A percentile compares a stretch with the other conserved stretches of the same genome.
phyloP scores from a whole-genome alignment of 1,140 invertebrate genomes.

The Drosophila serrata region DNA sequence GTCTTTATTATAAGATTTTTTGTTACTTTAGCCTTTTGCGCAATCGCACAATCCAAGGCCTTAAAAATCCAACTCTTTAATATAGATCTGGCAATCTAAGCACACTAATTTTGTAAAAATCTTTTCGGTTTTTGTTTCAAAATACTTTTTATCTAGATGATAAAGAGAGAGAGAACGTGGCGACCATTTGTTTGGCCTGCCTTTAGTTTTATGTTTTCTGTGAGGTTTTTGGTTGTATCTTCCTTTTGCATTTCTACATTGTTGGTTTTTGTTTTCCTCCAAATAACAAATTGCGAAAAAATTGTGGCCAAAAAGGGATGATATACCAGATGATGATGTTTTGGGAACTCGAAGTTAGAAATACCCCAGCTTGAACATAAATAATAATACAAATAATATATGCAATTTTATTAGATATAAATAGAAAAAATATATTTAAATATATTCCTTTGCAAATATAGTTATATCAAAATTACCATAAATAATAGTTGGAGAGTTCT shows the following conservation, averaged over 20 bases:
- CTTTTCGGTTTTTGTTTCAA: slow-evolving; percentile 44
- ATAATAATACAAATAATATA: not conserved
- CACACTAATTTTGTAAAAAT: slow-evolving; percentile 75
- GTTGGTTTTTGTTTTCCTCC: slow-evolving; percentile 2
- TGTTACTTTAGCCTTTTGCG: slow-evolving; percentile 41
- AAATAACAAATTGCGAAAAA: slow-evolving; percentile 13
- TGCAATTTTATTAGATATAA: not conserved
- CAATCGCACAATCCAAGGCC: slow-evolving; percentile 64
- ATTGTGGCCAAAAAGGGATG: not conserved
- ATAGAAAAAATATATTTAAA: no score
- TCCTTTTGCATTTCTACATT: slow-evolving; percentile 8
- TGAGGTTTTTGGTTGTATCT: slow-evolving; percentile 2
- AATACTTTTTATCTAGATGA: slow-evolving; percentile 53
- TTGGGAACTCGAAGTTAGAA: not conserved
- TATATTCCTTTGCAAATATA: not conserved
- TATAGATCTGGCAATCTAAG: slow-evolving; percentile 12
- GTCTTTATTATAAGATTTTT: slow-evolving; percentile 6
- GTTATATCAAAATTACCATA: not conserved
- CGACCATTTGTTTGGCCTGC: slow-evolving; percentile 58
- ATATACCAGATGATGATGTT: not conserved
- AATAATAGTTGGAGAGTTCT: not conserved
- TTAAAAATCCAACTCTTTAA: slow-evolving; percentile 6
- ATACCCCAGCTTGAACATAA: not conserved
- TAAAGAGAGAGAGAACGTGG: slow-evolving; percentile 23
- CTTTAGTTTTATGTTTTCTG: slow-evolving; percentile 22